Percentiles rank a stretch among this genome's conserved stretches.
Conservation (phyloP, 2,888 invertebrate species). For the Galerucella calmariensis region DNA sequence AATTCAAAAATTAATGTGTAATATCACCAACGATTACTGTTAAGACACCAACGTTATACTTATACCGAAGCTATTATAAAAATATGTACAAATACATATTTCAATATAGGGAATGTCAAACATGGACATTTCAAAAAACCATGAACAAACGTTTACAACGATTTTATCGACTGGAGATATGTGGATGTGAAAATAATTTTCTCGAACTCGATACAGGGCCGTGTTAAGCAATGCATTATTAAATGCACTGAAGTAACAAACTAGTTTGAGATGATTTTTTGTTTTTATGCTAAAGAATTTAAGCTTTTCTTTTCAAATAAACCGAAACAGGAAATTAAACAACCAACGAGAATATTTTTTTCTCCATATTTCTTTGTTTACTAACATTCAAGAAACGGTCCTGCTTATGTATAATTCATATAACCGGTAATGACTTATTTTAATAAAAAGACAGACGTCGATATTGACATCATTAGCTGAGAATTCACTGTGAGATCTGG, state of each 20-base stretch:
- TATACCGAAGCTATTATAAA: constrained; percentile 36
- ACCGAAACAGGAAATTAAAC: neutral
- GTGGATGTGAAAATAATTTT: constrained; percentile 59
- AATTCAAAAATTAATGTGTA: constrained; percentile 42
- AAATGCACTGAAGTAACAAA: too few relatives aligned
- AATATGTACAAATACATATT: constrained; percentile 43
- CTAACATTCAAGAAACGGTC: constrained; percentile 27
- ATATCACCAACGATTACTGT: constrained; percentile 42
- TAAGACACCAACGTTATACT: constrained; percentile 33
- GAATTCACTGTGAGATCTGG: constrained; percentile 53
- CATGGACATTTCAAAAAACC: constrained; percentile 47
- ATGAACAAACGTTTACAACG: constrained; percentile 52
- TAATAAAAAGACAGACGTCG: constrained; percentile 56
- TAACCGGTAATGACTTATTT: constrained; percentile 59
- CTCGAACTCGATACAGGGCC: constrained; percentile 28
- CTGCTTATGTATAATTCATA: constrained; percentile 52
- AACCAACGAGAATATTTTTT: neutral
- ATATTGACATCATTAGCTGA: constrained; percentile 59
- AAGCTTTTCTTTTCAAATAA: neutral
- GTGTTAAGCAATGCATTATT: neutral
- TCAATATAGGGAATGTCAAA: constrained; percentile 45
- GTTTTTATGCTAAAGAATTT: neutral
- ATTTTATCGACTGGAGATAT: constrained; percentile 54
- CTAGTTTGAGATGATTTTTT: neutral
- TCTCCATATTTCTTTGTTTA: too few relatives aligned